Conservation (phyloP, 2,113 vertebrate genomes). For the Menidia beryllina region DNA sequence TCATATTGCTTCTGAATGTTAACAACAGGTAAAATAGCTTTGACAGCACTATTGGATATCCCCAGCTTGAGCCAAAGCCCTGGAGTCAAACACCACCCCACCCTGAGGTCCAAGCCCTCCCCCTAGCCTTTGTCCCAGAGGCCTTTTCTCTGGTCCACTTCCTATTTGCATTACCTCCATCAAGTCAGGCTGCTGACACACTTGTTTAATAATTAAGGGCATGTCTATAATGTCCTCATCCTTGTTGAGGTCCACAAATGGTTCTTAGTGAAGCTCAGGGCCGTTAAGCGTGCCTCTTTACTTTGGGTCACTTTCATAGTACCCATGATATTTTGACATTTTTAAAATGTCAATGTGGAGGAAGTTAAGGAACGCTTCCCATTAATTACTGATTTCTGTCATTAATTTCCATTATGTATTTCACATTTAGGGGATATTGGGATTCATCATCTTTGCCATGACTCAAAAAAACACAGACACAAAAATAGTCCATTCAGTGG, state of each 20-base stretch:
- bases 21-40: constrained; percentile 66
- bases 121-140: constrained; percentile 61
- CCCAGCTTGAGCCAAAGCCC: constrained; percentile 53
- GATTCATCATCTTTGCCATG: not conserved
- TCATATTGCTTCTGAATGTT: constrained; percentile 37
- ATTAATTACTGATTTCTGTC: too few species aligned
- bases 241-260: constrained; percentile 80
- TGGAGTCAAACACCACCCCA: constrained; percentile 49
- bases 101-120: constrained; percentile 55
- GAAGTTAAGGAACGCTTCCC: constrained; percentile 13
- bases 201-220: constrained; percentile 85
- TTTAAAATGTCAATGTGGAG: not conserved
- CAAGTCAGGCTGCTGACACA: constrained; percentile 82
- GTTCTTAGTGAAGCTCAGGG: constrained; percentile 69
- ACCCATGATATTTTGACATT: constrained; percentile 9
- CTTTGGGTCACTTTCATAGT: constrained; percentile 28
- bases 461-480: too few species aligned
- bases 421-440: too few species aligned
- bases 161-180: constrained; percentile 84
- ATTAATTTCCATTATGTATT: too few species aligned
- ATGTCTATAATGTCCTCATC: constrained; percentile 78
- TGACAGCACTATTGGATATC: constrained; percentile 68
- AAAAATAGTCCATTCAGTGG: too few species aligned
- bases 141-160: constrained; percentile 79
- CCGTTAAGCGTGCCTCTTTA: constrained; percentile 71